Evolutionary conservation across 53 echinoderm and acorn worm species (phyloP).

Genomic region (Stichopus horrens): DNA sequence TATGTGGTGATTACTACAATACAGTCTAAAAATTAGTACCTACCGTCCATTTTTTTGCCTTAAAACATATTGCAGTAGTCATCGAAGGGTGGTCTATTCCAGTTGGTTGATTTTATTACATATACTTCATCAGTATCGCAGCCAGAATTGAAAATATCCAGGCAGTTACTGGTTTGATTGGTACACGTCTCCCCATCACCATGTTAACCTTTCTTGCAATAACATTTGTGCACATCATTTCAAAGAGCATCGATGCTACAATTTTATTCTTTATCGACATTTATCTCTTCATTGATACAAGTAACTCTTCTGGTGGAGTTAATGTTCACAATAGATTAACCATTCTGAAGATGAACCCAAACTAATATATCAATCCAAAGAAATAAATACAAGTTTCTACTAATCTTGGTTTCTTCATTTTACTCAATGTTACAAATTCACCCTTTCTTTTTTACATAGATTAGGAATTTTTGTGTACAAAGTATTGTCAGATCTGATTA

Average conservation of each 20-base stretch:
- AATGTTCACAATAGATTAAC: background rate
- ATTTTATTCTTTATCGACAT: background rate
- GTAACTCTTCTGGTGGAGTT: background rate
- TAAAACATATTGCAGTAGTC: slow-evolving; percentile 13
- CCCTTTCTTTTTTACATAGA: too few species aligned
- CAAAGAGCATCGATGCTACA: background rate
- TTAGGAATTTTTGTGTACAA: too few species aligned
- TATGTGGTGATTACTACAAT: too few species aligned
- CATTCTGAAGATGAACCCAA: background rate
- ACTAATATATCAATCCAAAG: too few species aligned
- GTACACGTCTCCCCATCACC: slow-evolving; percentile 5
- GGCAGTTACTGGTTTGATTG: background rate
- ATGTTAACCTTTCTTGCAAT: background rate
- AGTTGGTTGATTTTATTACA: background rate
- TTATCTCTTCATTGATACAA: slow-evolving; percentile 19
- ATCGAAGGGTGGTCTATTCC: background rate
- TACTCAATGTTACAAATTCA: too few species aligned
- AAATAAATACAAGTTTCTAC: too few species aligned
- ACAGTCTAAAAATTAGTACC: too few species aligned
- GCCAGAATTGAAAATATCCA: background rate
- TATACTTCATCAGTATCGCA: background rate
- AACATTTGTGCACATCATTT: background rate
- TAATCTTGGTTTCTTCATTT: too few species aligned
- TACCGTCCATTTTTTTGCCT: background rate
- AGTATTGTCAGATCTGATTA: too few species aligned